Base-by-base conservation (phyloP, 2,113 vertebrate species). In the Anguilla japonica region DNA sequence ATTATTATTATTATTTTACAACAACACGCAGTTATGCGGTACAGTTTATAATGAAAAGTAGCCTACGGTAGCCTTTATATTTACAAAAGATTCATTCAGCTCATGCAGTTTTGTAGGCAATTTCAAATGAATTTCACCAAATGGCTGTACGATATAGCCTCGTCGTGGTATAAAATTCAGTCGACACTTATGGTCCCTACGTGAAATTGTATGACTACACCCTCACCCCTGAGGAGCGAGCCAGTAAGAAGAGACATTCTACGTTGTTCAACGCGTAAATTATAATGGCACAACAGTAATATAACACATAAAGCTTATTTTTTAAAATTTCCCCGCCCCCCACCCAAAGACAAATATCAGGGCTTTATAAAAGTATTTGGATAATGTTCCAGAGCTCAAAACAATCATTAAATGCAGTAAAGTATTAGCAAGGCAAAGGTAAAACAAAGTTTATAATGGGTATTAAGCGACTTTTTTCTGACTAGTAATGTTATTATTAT, bases 401-500 rank as follows among this genome's bases (percentile, higher is more conserved):
- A 75, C 71, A 75, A 75, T 75, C 71, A 75, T 75, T 5, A 75
- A 34, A 26, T 67, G 18, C 26, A 29, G 9, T n/a, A 34, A 75
- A 75, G n/a, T 53, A 53, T 22, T 40, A 79, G 18, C 78, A 79
- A 34, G 29, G 15, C 78, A 13, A 79, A 79, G 15, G 78, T 3
- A 79, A 20, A 79, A 29, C 75, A 29, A 79, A 79, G 78, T 79
- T 79, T 67, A 67, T 20, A 67, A 67, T 67, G 20, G 20, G 20
- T 6, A 67, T 67, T 67, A 26, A 67, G 20, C 60, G 60, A 22
- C 20, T 67, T 67, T 67, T 67, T 67, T 67, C 22, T 6, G 60
- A 67, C 60, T 67, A 53, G 50, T 53, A 67, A 67, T 67, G 60
- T 39, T 79, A 41, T 87, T 41, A 60, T 78, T 87, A 83, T 56